Evolutionary conservation across 2,797 vertebrate genomes (phyloP), one percentile per base, ranked within the genome.

Genomic region (Pangasius sanitwongsei): DNA sequence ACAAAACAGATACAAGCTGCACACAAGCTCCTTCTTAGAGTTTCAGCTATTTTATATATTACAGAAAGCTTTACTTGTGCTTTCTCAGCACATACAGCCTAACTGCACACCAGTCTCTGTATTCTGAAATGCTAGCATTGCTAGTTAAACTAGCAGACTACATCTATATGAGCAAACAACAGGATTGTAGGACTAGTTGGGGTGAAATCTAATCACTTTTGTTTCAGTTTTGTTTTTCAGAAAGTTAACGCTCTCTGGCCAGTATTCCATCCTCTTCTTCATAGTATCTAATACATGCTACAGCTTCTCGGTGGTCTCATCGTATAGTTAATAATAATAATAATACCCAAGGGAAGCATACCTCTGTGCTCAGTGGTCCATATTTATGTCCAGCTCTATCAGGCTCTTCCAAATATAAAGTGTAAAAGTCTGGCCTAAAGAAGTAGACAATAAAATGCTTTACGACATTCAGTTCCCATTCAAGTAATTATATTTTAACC

Each of bases 361-460:
- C 98, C 93, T 94, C 25, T 0, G 18, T 91, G 94, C 98, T 99
- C 89, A 93, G 93, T 90, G 99, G 98, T 92, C 99, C 98, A 86
- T 83, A 91, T 0, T 0, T 0, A 93, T 99, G 99, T 80, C 98
- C 99, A 20, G 97, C 63, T n/a, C 91, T 7, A 93, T 99, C 99
- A 1, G 99, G 99, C 90, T 99, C 95, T 0, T 99, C 97, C 86
- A 99, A 91, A 92, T 99, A 99, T 57, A 99, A 83, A 63, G 98
- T 99, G 91, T 96, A 97, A 92, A 99, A 96, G 94, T 96, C 94
- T 25, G 98, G 97, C 92, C 99, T 99, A 72, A 88, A 88, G 9
- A 86, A 37, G 41, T 1, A 34, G 16, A 85, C 15, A 59, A 74
- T 41, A 41, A 74, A 53, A 69, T 53, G 74, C 31, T 28, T 57